Conservation (phyloP, 2,888 invertebrate genomes). For the Dryococelus australis region DNA sequence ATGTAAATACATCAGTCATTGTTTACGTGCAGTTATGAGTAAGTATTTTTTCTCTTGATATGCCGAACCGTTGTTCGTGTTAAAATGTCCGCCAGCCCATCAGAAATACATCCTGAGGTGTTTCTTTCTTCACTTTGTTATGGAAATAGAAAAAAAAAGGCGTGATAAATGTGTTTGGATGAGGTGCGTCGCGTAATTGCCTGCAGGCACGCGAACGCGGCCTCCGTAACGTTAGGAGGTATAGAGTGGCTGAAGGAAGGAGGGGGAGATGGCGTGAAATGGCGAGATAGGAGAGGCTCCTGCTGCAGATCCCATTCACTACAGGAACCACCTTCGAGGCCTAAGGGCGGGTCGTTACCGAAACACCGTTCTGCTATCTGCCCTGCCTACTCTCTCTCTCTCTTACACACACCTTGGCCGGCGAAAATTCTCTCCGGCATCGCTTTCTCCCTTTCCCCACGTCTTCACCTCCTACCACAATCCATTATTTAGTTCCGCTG, state of each 20-base stretch:
- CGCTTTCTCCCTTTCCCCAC: background rate
- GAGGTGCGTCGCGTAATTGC: background rate
- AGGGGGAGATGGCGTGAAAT: background rate
- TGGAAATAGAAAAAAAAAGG: too few relatives aligned
- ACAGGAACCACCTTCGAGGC: background rate
- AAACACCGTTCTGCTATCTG: conserved; percentile 16
- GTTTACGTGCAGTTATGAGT: too few relatives aligned
- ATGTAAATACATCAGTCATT: too few relatives aligned
- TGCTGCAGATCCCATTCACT: background rate
- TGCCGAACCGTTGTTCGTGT: too few relatives aligned
- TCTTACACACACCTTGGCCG: background rate
- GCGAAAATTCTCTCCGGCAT: background rate
- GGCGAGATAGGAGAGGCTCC: background rate
- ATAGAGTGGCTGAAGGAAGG: background rate
- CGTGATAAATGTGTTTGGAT: too few relatives aligned
- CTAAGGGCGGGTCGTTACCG: background rate
- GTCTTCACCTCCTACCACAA: background rate
- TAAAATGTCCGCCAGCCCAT: too few relatives aligned
- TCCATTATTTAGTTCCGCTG: conserved; percentile 3
- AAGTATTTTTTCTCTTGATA: too few relatives aligned
- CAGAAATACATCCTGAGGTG: too few relatives aligned
- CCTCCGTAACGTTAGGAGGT: too few relatives aligned
- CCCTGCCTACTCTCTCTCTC: background rate
- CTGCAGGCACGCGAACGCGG: background rate
- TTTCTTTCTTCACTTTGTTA: too few relatives aligned